Evolutionary conservation across 2,113 vertebrate species (phyloP), one percentile per base, ranked within the genome.

Genomic region (Diphyllodes magnificus): DNA sequence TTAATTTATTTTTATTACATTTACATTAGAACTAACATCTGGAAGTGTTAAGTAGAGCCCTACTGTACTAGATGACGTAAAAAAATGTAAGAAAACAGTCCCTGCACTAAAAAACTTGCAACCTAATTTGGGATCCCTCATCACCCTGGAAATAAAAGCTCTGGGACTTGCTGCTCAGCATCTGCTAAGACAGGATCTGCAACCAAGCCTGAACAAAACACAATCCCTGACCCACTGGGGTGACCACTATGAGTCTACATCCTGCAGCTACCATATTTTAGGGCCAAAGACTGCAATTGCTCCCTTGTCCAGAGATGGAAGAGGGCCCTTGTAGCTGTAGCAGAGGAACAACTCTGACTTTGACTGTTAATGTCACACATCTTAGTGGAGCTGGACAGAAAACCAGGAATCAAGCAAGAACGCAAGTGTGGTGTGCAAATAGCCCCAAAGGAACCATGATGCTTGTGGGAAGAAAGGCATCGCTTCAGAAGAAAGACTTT

Each of bases 351-450:
- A 30, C 40, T 87, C 78, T 79, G 40, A 80, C 20, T 70, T 51
- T 21, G 63, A n/a, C 17, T 12, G 25, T 39, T 33, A 79, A 44
- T 23, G 76, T 18, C 80, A 86, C 15, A 27, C 19, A 68, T 47
- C 37, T 76, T 59, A 72, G 15, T 28, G 50, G 15, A 92, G 28
- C 15, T 1, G 0, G 39, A 65, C 31, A 70, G 47, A 84, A 91
- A 89, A 78, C 8, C n/a, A 56, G 23, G 65, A 65, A 7, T 73
- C 47, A 39, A 42, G 39, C 50, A 86, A 33, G 30, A 88, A 75
- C 0, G 1, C 17, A 47, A 0, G 1, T 0, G 2, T 23, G 20
- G 27, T n/a, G 31, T 56, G 68, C 25, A 66, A 63, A 86, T 1
- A 44, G 51, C 64, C 60, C 53, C 0, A 0, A 90, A 82, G 59